phyloP scores from a whole-genome alignment of 2,888 invertebrate genomes.

The Sussaba pulchella region DNA sequence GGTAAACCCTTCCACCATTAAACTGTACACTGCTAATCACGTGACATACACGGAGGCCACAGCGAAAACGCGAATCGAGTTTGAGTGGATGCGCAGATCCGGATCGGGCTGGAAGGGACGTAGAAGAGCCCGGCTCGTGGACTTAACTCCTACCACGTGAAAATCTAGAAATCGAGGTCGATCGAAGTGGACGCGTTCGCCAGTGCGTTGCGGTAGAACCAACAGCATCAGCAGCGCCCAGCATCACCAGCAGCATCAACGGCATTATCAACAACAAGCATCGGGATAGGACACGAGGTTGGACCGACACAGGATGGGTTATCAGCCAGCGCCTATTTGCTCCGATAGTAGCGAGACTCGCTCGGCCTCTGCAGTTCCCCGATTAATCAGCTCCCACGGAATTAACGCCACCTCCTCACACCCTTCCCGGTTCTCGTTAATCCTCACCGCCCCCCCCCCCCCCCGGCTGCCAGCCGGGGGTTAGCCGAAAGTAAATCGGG shows the following conservation, averaged over 20 bases:
- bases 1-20: too few relatives aligned
- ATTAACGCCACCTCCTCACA: conserved; percentile 80
- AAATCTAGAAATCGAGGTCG: conserved; percentile 80
- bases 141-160: conserved; percentile 41
- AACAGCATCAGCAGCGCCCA: conserved; percentile 32
- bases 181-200: conserved; percentile 73
- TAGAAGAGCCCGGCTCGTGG: conserved; percentile 17
- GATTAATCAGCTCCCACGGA: conserved; percentile 83
- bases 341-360: conserved; percentile 77
- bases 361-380: conserved; percentile 74
- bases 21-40: neutral
- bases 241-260: conserved; percentile 28
- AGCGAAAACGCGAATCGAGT: conserved; percentile 7
- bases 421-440: conserved; percentile 43
- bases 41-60: neutral
- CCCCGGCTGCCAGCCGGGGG: neutral
- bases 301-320: conserved; percentile 75
- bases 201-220: conserved; percentile 63
- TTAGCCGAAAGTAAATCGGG: neutral
- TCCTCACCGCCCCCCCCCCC: neutral
- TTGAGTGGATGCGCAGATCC: neutral
- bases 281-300: conserved; percentile 64
- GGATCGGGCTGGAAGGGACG: neutral
- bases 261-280: conserved; percentile 14
- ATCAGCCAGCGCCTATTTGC: conserved; percentile 81